Conservation (phyloP, 2,888 invertebrate genomes). For the Idaea dimidiata region DNA sequence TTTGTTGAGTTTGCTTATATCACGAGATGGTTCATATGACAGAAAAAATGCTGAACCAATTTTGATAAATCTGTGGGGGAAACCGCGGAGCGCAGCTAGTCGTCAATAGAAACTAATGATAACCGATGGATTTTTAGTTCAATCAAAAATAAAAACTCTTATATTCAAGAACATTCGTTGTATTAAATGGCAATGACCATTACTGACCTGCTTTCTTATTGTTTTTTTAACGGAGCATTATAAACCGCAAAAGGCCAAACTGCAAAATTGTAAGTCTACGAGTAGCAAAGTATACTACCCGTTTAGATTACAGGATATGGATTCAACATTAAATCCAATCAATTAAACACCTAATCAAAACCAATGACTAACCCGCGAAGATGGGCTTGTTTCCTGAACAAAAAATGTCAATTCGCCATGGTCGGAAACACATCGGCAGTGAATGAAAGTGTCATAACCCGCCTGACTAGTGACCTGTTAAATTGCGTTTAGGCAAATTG, state of each 20-base stretch:
- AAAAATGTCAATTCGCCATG: constrained; percentile 47
- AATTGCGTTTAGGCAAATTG: constrained; percentile 41
- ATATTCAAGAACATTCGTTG: neutral
- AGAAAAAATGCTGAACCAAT: too few relatives aligned
- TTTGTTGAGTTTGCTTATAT: too few relatives aligned
- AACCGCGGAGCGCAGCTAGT: too few relatives aligned
- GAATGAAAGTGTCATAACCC: constrained; percentile 41
- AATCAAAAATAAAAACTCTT: neutral
- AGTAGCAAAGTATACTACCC: neutral
- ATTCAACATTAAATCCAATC: constrained; percentile 27
- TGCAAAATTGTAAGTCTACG: neutral
- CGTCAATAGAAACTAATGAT: too few relatives aligned
- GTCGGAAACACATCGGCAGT: constrained; percentile 38
- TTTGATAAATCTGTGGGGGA: too few relatives aligned
- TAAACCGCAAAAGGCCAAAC: neutral
- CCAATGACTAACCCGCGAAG: constrained; percentile 29
- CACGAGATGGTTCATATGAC: too few relatives aligned
- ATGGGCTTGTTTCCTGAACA: constrained; percentile 49
- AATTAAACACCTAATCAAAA: constrained; percentile 38
- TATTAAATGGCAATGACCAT: neutral
- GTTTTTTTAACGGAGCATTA: constrained; percentile 36
- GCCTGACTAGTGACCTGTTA: constrained; percentile 58
- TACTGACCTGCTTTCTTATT: constrained; percentile 64
- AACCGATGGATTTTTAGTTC: neutral
- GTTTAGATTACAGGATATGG: constrained; percentile 29